Evolutionary conservation across 2,888 invertebrate genomes (phyloP), one percentile per base, ranked within the genome.

Genomic region (Athalia rosae): DNA sequence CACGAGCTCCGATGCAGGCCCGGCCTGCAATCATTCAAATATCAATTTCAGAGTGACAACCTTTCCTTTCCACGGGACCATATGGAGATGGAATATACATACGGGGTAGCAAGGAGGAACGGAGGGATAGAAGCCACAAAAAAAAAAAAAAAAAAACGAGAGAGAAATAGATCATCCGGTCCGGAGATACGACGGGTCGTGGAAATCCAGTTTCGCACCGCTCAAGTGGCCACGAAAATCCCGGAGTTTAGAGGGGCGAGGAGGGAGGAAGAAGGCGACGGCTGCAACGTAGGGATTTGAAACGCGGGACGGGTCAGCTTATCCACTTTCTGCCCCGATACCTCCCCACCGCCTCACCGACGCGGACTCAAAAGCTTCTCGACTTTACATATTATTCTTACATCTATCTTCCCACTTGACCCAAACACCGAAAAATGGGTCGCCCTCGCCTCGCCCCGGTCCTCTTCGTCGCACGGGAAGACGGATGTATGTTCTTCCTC

Each of bases 1-100:
- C 58, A 58, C 4, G 13, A 58, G 71, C 41, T 15, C 58, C 45
- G 45, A 71, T 13, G 43, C 41, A 71, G 28, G 56, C 56, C 71
- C n/a, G 13, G 48, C 7, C 71, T 58, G 56, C 71, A 58, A 71
- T 83, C 82, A 82, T 86, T 86, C 85, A 84, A 88, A 88, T 88
- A 88, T 87, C 88, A 88, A 88, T 88, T 87, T 83, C 82, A 82
- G 80, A 83, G 84, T 80, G 85, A 86, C 85, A 86, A 87, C 84
- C 87, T 87, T 85, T 82, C 84, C 80, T 28, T 2, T 28, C 28
- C 28, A 28, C 79, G 74, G 79, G 78, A 81, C 82, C 85, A 85
- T 87, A 88, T 88, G 89, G 87, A 88, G 89, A 89, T 89, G 56
- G 71, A 71, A 71, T 71, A 63, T 41, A n/a, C n/a, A 9, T 43